phyloP scores from a whole-genome alignment of 2,797 vertebrate species.

The Acanthopagrus latus region DNA sequence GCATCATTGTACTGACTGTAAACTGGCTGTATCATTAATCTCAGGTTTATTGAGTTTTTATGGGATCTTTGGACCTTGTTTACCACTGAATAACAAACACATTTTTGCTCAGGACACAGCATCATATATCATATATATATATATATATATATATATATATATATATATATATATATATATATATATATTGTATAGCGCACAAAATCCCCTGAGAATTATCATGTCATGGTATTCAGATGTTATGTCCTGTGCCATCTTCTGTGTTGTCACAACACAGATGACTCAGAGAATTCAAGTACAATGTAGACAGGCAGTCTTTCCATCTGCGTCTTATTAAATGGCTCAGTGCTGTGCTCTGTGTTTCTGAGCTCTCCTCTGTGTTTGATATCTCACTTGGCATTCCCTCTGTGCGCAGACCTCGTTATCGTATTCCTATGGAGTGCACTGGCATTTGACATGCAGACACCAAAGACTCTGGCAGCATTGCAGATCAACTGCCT shows the following conservation, averaged over 20 bases:
- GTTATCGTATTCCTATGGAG: conserved; percentile 80
- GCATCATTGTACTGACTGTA: conserved; percentile 4
- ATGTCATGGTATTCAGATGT: conserved; percentile 1
- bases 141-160: no score
- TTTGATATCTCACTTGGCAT: conserved; percentile 79
- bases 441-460: conserved; percentile 77
- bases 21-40: conserved; percentile 19
- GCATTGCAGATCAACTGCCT: conserved; percentile 73
- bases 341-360: conserved; percentile 48
- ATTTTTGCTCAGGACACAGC: conserved; percentile 16
- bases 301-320: conserved; percentile 41
- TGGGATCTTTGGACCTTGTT: conserved; percentile 2
- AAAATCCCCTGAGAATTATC: neutral
- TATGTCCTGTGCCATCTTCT: conserved; percentile 20
- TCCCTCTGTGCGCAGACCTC: conserved; percentile 73
- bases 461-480: conserved; percentile 72
- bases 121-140: neutral
- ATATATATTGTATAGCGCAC: no score
- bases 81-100: conserved; percentile 13
- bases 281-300: conserved; percentile 38
- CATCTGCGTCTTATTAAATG: conserved; percentile 68
- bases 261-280: conserved; percentile 24
- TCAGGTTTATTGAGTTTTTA: conserved; percentile 15
- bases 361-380: conserved; percentile 59
- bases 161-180: no score